These are phyloP conservation scores for Drosophila lacicola DNA, from an alignment of 2,888 invertebrate genomes.

Conservation along the genomic window DNA sequence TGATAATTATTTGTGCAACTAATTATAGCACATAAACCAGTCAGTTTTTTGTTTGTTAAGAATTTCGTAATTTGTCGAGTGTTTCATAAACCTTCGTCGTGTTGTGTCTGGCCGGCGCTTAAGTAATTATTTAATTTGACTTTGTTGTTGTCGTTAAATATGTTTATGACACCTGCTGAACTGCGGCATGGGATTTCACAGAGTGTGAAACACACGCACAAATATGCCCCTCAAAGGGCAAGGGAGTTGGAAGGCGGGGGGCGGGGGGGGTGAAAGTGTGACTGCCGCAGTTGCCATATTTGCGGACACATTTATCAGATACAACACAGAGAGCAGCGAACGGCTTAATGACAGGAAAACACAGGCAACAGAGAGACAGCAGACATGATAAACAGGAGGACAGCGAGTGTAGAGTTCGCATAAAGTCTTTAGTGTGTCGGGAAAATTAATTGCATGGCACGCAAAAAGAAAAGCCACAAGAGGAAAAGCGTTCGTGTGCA, in stretches of 20 bases:
- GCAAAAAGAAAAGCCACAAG: slow-evolving; percentile 39
- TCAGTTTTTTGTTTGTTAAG: neutral
- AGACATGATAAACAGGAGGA: slow-evolving; percentile 25
- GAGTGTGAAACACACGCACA: slow-evolving; percentile 46
- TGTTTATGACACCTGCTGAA: slow-evolving; percentile 64
- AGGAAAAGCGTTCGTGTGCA: slow-evolving; percentile 49
- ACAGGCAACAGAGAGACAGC: neutral
- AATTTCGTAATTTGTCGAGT: slow-evolving; percentile 22
- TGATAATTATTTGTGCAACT: neutral
- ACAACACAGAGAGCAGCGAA: slow-evolving; percentile 13
- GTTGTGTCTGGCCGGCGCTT: slow-evolving; percentile 7
- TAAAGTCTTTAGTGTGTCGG: slow-evolving; percentile 36
- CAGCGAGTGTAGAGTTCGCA: neutral
- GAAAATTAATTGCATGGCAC: slow-evolving; percentile 56
- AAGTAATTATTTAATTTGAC: slow-evolving; percentile 50
- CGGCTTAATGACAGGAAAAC: slow-evolving; percentile 46
- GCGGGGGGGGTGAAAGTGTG: slow-evolving; percentile 30
- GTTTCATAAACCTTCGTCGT: slow-evolving; percentile 11
- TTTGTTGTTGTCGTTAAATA: slow-evolving; percentile 33
- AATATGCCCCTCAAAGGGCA: neutral
- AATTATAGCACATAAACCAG: no score
- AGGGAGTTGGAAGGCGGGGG: neutral
- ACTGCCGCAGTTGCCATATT: slow-evolving; percentile 31
- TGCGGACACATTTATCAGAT: slow-evolving; percentile 47
- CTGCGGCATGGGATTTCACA: slow-evolving; percentile 29